Evolutionary conservation across 2,888 invertebrate genomes (phyloP).

Genomic region (Nomada fucata): DNA sequence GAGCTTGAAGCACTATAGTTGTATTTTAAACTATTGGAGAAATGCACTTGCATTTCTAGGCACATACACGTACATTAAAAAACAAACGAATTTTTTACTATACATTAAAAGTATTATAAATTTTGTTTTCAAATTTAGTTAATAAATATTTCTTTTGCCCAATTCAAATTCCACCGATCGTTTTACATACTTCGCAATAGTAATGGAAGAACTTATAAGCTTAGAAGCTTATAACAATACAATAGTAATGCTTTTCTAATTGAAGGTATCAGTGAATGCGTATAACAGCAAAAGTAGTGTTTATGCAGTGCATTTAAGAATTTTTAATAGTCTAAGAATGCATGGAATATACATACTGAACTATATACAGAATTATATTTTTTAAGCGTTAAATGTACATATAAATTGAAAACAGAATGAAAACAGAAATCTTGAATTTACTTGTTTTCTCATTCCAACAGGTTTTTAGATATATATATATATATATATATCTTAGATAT

Average conservation of each 20-base stretch:
- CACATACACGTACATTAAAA: neutral
- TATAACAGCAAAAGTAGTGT: neutral
- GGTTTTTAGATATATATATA: neutral
- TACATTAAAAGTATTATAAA: no score
- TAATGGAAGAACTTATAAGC: neutral
- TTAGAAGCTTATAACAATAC: neutral
- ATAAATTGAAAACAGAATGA: neutral
- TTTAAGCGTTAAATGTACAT: no score
- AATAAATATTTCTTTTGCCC: neutral
- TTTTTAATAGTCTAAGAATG: neutral
- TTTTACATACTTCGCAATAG: neutral
- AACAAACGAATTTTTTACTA: neutral
- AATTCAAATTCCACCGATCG: neutral
- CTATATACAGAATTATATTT: neutral
- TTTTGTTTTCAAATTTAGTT: neutral
- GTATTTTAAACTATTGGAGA: conserved; percentile 6
- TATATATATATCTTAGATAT: no score
- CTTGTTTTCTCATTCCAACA: neutral
- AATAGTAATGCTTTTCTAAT: neutral
- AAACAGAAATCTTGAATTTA: neutral
- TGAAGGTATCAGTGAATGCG: conserved; percentile 1
- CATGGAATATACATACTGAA: conserved; percentile 1
- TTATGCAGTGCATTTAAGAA: neutral
- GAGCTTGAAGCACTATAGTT: conserved; percentile 20
- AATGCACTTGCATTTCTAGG: neutral